Conservation (phyloP, 2,888 invertebrate genomes). For the Diploptera punctata region DNA sequence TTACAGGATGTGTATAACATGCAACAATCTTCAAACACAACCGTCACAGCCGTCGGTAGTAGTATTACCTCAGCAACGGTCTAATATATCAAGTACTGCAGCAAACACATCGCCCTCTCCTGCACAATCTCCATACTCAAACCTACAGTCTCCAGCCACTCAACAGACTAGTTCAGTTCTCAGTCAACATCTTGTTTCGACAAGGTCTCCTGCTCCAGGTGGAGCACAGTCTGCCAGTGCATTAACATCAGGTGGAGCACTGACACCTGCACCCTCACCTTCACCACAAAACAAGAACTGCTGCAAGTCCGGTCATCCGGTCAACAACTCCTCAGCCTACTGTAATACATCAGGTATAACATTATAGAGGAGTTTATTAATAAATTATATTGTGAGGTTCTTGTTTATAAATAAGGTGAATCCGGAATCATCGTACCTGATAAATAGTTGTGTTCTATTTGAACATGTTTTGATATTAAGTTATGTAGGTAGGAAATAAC, state of each 20-base stretch:
- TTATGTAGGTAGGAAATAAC: no score
- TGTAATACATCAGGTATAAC: slow-evolving; percentile 41
- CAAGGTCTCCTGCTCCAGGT: slow-evolving; percentile 19
- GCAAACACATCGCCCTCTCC: slow-evolving; percentile 27
- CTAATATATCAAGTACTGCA: not conserved
- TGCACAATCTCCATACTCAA: slow-evolving; percentile 30
- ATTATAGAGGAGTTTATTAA: no score
- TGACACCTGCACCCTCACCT: slow-evolving; percentile 42
- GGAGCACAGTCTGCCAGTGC: not conserved
- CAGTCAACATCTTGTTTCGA: slow-evolving; percentile 20
- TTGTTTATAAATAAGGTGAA: no score
- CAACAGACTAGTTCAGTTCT: not conserved
- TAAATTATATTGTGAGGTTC: not conserved
- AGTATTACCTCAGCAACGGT: slow-evolving; percentile 31
- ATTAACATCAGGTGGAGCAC: slow-evolving; percentile 33
- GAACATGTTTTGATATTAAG: no score
- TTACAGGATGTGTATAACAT: slow-evolving; percentile 22
- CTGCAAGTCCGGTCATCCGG: slow-evolving; percentile 46
- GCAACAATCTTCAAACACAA: slow-evolving; percentile 19
- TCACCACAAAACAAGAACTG: slow-evolving; percentile 40
- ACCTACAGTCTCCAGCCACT: not conserved
- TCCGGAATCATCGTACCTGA: no score
- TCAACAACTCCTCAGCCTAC: slow-evolving; percentile 48
- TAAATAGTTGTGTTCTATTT: no score
- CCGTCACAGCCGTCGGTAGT: slow-evolving; percentile 19